These are phyloP conservation scores for Danio albolineatus DNA, from an alignment of 2,797 vertebrate species.

Conservation along the genomic window DNA sequence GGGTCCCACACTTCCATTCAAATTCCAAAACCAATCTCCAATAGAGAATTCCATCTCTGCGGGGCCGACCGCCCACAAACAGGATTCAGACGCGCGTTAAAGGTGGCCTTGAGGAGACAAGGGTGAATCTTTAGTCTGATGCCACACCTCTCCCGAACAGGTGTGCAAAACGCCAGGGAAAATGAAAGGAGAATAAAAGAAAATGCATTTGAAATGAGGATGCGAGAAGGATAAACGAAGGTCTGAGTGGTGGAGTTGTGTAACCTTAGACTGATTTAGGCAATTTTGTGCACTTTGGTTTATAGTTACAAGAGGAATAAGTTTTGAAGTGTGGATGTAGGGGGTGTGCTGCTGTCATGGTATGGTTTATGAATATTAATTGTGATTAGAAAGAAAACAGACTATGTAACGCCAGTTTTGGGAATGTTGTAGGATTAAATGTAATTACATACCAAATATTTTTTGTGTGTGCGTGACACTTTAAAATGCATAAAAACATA, in stretches of 20 bases:
- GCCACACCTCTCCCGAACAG: slow-evolving; percentile 21
- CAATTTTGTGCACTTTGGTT: slow-evolving; percentile 58
- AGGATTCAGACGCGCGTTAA: slow-evolving; percentile 48
- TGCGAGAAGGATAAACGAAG: slow-evolving; percentile 43
- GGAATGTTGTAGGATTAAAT: too few relatives aligned
- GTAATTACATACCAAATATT: too few relatives aligned
- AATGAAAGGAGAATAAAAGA: slow-evolving; percentile 7
- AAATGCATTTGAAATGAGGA: slow-evolving; percentile 35
- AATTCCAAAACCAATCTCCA: slow-evolving; percentile 67
- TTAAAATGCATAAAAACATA: too few relatives aligned
- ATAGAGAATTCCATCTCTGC: slow-evolving; percentile 62
- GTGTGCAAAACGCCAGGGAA: background rate
- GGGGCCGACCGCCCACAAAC: slow-evolving; percentile 53
- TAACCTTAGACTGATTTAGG: slow-evolving; percentile 80
- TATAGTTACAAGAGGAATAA: background rate
- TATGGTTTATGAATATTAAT: background rate
- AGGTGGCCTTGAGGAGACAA: slow-evolving; percentile 13
- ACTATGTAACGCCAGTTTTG: too few relatives aligned
- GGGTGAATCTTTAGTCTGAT: slow-evolving; percentile 34
- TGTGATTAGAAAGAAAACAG: too few relatives aligned
- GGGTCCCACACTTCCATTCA: slow-evolving; percentile 64
- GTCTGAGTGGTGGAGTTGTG: slow-evolving; percentile 75
- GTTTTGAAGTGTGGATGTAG: slow-evolving; percentile 7
- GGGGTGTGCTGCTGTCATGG: background rate
- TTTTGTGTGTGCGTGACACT: too few relatives aligned